Evolutionary conservation across 2,797 vertebrate species (phyloP).

Genomic region (Spinus pinus): DNA sequence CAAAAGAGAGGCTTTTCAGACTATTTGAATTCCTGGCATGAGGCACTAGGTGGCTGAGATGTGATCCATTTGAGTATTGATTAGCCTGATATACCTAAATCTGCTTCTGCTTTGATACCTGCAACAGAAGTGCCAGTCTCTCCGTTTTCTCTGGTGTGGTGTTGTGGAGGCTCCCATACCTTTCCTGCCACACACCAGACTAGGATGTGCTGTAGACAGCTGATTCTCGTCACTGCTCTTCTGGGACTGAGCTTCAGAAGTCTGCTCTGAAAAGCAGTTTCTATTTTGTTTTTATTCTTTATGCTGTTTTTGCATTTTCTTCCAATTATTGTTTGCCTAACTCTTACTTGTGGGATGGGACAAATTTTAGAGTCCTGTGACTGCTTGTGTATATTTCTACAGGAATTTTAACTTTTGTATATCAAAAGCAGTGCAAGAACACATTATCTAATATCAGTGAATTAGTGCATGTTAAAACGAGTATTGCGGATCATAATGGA

Average conservation of each 20-base stretch:
- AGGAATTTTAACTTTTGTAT: background rate
- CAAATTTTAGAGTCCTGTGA: background rate
- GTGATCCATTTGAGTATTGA: background rate
- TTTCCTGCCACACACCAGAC: background rate
- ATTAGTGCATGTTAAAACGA: background rate
- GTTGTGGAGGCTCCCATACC: background rate
- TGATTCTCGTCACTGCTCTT: background rate
- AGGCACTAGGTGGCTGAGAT: background rate
- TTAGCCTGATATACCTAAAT: background rate
- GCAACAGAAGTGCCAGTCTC: background rate
- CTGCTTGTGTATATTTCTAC: background rate
- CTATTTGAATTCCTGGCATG: background rate
- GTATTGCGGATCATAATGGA: background rate
- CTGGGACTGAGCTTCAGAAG: background rate
- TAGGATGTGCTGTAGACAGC: background rate
- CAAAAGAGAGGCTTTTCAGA: background rate
- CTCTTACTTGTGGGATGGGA: background rate
- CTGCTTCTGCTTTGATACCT: background rate
- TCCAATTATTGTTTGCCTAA: background rate
- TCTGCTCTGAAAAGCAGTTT: background rate
- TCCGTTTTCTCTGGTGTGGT: rapidly evolving
- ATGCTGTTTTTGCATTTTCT: background rate
- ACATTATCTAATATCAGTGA: background rate
- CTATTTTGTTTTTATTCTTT: background rate
- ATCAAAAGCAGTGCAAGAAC: background rate